Conservation (phyloP, 1,140 invertebrate species). For the Heliothis subflexa region DNA sequence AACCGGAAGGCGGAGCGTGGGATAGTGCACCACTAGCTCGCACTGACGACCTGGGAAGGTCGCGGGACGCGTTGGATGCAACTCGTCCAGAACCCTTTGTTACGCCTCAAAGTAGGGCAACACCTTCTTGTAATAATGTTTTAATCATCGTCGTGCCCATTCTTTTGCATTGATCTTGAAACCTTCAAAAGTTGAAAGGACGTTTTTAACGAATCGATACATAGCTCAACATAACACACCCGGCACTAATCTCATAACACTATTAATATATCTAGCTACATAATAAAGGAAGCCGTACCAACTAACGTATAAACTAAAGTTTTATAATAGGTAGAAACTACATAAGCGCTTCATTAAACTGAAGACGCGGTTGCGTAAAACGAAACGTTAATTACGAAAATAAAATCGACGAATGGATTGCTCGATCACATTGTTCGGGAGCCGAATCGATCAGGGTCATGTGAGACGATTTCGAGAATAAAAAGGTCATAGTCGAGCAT, state of each 20-base stretch:
- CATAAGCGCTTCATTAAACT: constrained; percentile 21
- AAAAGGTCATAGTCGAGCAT: constrained; percentile 40
- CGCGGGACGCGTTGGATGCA: background rate
- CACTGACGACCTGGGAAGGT: constrained; percentile 30
- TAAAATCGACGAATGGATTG: constrained; percentile 23
- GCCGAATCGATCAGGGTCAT: constrained; percentile 38
- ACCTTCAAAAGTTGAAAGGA: background rate
- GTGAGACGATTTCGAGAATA: constrained; percentile 42
- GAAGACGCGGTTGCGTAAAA: constrained; percentile 29
- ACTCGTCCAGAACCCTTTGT: constrained; percentile 10
- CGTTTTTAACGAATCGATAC: background rate
- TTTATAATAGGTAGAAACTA: constrained; percentile 25
- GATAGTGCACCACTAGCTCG: constrained; percentile 8
- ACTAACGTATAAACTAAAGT: constrained; percentile 19
- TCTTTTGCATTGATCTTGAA: no score
- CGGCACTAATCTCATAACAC: constrained; percentile 13
- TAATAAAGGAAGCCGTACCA: constrained; percentile 8
- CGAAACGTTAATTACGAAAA: constrained; percentile 24
- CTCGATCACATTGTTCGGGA: constrained; percentile 23
- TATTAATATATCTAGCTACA: constrained; percentile 28
- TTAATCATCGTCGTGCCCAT: no score
- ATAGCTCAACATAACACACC: background rate
- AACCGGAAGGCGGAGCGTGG: constrained; percentile 29
- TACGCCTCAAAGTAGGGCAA: background rate
- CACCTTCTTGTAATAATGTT: no score